Percentiles rank a stretch among this genome's conserved stretches.
Conservation (phyloP, 1,140 invertebrate genomes). For the Vanessa atalanta region DNA sequence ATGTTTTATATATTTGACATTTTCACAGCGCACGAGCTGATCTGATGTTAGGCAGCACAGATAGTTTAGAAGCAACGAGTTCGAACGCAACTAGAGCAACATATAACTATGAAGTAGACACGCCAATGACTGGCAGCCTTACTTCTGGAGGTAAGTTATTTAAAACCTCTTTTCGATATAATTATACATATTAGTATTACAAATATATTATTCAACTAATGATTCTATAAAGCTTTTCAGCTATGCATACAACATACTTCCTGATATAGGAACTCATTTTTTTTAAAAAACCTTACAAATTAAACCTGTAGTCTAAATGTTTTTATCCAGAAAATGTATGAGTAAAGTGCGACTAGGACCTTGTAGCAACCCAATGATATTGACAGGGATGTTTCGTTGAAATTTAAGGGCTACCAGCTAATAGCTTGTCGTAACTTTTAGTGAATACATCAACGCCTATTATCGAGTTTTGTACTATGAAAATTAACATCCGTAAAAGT, state of each 20-base stretch:
- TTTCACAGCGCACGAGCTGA: constrained; percentile 74
- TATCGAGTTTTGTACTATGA: too few relatives aligned
- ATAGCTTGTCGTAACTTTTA: too few relatives aligned
- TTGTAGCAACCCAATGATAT: too few relatives aligned
- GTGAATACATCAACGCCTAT: too few relatives aligned
- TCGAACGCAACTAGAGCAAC: constrained; percentile 90
- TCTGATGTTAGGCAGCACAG: constrained; percentile 85
- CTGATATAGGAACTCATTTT: not conserved
- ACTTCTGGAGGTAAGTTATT: constrained; percentile 83
- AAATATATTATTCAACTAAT: not conserved
- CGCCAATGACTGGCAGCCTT: constrained; percentile 90
- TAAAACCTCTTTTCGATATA: not conserved
- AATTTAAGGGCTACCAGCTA: too few relatives aligned
- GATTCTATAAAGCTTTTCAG: constrained; percentile 16
- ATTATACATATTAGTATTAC: not conserved
- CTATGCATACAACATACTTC: constrained; percentile 3
- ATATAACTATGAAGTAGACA: constrained; percentile 91
- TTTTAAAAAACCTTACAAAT: too few relatives aligned
- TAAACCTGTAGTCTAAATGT: too few relatives aligned
- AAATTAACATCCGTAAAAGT: too few relatives aligned
- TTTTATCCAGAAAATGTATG: too few relatives aligned
- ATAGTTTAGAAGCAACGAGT: constrained; percentile 86
- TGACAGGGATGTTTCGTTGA: too few relatives aligned
- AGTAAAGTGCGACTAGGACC: too few relatives aligned
- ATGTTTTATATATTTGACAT: not conserved